These are phyloP conservation scores for honey bee (Apis mellifera) DNA, from an alignment of 1,140 invertebrate genomes.

Conservation along the genomic window Amel_HAv3.1 CM009932.2:6152501-6153000, in stretches of 20 bases:
- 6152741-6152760: neutral
- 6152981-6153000: slow-evolving; percentile 51
- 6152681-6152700: neutral
- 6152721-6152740: neutral
- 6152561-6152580: neutral
- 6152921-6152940: slow-evolving; percentile 2
- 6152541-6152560: neutral
- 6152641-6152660: too few relatives aligned
- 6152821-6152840: too few relatives aligned
- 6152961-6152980: slow-evolving; percentile 31
- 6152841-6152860: neutral
- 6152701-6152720: slow-evolving; percentile 1
- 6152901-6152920: slow-evolving; percentile 22
- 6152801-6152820: too few relatives aligned
- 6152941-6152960: slow-evolving; percentile 20
- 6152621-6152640: neutral
- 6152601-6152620: neutral
- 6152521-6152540: neutral
- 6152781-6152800: too few relatives aligned
- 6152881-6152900: neutral
- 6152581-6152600: neutral
- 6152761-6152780: neutral
- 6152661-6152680: neutral
- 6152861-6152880: neutral
- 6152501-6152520: too few relatives aligned